Evolutionary conservation across 2,888 invertebrate genomes (phyloP).

Genomic region (Nymphalis polychloros): DNA sequence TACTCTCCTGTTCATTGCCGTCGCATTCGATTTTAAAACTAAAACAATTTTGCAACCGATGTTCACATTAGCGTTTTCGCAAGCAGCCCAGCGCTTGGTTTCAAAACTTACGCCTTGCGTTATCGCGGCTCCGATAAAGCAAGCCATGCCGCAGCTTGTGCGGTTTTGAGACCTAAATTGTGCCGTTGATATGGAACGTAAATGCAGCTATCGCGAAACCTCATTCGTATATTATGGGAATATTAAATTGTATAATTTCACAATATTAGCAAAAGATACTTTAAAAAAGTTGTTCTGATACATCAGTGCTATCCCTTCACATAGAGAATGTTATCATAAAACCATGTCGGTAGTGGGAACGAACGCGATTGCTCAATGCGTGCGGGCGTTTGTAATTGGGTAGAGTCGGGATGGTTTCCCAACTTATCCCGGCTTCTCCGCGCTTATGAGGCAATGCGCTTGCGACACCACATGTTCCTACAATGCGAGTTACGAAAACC

Average conservation of each 20-base stretch:
- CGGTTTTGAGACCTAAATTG: slow-evolving; percentile 76
- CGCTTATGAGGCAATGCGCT: slow-evolving; percentile 70
- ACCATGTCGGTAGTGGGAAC: slow-evolving; percentile 59
- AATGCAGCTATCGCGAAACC: slow-evolving; percentile 29
- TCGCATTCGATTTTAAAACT: slow-evolving; percentile 76
- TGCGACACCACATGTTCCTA: slow-evolving; percentile 78
- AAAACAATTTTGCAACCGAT: slow-evolving; percentile 81
- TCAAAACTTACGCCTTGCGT: slow-evolving; percentile 80
- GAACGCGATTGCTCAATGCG: slow-evolving; percentile 59
- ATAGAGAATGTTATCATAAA: slow-evolving; percentile 48
- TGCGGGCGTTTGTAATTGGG: slow-evolving; percentile 72
- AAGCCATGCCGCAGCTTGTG: slow-evolving; percentile 69
- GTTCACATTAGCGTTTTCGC: slow-evolving; percentile 82
- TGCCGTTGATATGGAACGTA: slow-evolving; percentile 40
- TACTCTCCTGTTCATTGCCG: slow-evolving; percentile 46
- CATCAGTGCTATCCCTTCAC: slow-evolving; percentile 47
- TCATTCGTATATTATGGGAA: slow-evolving; percentile 28
- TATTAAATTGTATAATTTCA: slow-evolving; percentile 31
- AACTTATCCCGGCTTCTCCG: slow-evolving; percentile 77
- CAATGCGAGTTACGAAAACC: slow-evolving; percentile 79
- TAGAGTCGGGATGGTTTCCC: slow-evolving; percentile 79
- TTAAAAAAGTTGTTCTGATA: slow-evolving; percentile 41
- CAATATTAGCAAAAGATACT: slow-evolving; percentile 33
- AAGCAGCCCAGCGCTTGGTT: slow-evolving; percentile 79
- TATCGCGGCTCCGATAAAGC: slow-evolving; percentile 78